Percentiles rank a stretch among this genome's conserved stretches.
These are phyloP conservation scores for Gibbula magus DNA, from an alignment of 2,888 invertebrate genomes.

Conservation along the genomic window DNA sequence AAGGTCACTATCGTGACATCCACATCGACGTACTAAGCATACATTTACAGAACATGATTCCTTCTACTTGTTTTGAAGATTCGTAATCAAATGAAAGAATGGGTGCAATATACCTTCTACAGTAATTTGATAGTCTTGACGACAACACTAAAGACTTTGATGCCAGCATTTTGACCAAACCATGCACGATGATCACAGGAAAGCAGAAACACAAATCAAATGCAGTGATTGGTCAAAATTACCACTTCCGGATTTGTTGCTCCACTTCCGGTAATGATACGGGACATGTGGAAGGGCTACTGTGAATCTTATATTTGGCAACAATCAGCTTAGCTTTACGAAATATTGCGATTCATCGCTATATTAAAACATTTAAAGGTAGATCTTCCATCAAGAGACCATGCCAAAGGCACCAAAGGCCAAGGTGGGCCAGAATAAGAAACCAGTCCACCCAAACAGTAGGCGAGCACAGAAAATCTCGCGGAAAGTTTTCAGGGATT, in stretches of 20 bases:
- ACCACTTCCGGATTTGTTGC: background rate
- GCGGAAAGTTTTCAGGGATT: slow-evolving; percentile 80
- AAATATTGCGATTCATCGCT: background rate
- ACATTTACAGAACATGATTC: background rate
- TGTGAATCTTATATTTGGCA: background rate
- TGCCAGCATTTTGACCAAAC: slow-evolving; percentile 21
- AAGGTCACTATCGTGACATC: background rate
- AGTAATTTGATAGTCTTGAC: slow-evolving; percentile 26
- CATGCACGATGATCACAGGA: slow-evolving; percentile 5
- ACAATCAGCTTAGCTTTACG: background rate
- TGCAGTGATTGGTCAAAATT: background rate
- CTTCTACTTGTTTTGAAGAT: background rate
- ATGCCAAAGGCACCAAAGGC: slow-evolving; percentile 69
- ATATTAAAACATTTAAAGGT: background rate
- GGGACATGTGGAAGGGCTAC: background rate
- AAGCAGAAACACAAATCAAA: background rate
- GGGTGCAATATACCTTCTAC: slow-evolving; percentile 23
- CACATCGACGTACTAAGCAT: background rate
- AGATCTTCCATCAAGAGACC: background rate
- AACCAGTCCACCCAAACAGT: slow-evolving; percentile 85
- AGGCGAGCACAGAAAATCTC: slow-evolving; percentile 85
- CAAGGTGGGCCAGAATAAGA: slow-evolving; percentile 52
- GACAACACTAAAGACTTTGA: slow-evolving; percentile 4
- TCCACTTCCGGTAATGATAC: background rate
- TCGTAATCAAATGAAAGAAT: background rate